Evolutionary conservation across 1,140 invertebrate species (phyloP), one percentile per base, ranked within the genome.

Genomic region (Danaus melanippus): DNA sequence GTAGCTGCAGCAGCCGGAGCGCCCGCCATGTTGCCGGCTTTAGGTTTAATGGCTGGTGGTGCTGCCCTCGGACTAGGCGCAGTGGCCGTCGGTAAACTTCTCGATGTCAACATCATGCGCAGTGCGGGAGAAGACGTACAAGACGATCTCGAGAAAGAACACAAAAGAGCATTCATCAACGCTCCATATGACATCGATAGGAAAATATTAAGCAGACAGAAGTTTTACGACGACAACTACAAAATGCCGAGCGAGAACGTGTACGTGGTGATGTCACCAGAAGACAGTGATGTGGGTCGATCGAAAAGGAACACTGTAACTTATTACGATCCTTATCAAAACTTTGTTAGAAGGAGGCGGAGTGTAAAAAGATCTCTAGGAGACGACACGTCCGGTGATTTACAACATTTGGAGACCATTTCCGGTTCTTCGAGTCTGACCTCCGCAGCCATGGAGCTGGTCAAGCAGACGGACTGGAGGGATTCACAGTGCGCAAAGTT

Each of bases 1-100:
- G 87, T 90, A 8, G 88, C 91, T 0, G 87, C 84, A 7, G 79
- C 76, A 17, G 87, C 88, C 0, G 88, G 88, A 3, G 79, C 86
- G 0, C 89, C 91, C 0, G 90, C 92, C 0, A 86, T 94, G 51
- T 84, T 94, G n/a, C 93, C 92, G 15, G 92, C 92, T 6, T 76
- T 94, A 11, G 92, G 93, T 9, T 80, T 94, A 0, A 91, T 95
- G 56, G 93, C 93, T 12, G 93, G 93, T 1, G 94, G 93, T 4
- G 92, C 93, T 10, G 93, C 93, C 8, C 84, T 94, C 6, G 93
- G 93, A 1, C 88, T 95, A 2, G 93, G 93, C 12, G 93, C 93
- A 0, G 92, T 94, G 0, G 93, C 93, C 2, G 90, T 94, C 40
- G 93, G 93, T 8, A 88, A 92, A 55, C 91, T 92, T 62, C 73